Base-by-base conservation (phyloP, 2,888 invertebrate genomes). In the Caenorhabditis drosophilae region DNA sequence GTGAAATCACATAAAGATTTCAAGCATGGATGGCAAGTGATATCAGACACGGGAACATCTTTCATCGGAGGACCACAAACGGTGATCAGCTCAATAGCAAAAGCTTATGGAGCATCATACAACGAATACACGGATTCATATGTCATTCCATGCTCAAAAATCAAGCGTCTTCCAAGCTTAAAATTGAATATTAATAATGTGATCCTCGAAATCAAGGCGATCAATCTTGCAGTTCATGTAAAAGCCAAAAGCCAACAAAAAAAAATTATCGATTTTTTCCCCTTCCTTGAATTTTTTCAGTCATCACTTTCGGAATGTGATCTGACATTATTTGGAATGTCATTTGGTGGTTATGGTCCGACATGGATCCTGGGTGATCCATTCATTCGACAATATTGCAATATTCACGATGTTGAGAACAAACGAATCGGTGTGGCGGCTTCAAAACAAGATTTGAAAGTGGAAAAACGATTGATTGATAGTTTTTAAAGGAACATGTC, bases 291-390 rank as follows among this genome's bases (percentile, higher is more conserved):
- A 36, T 25, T 40, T 59, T 15, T 54, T n/a, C n/a, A 67, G 67
- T 48, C 53, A 6, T 50, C 51, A 9, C 7, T 46, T 15, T 18
- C 18, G 4, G 67, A 67, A 51, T 67, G 71, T 36, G 67, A 61
- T 9, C 47, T 71, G 20, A 54, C 67, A 0, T 41, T 71, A 1
- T 70, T 70, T 49, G 54, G 44, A 12, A 59, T 62, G 45, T 56
- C 56, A 11, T 59, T 59, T 15, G 53, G 52, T 3, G 56, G 58
- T 1, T 70, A 63, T 40, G 64, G 64, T 2, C 70, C 72, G 1
- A 44, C 63, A 6, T 75, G 73, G 73, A 72, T 75, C 22, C 70
- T 75, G 6, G 75, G 75, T 3, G 73, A 73, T 36, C 70, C 75
- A 2, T 73, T 75, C 49, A 73, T 75, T 40, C 67, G 75, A 15